These are phyloP conservation scores for Osmerus eperlanus DNA, from an alignment of 2,113 vertebrate genomes.

Conservation along the genomic window DNA sequence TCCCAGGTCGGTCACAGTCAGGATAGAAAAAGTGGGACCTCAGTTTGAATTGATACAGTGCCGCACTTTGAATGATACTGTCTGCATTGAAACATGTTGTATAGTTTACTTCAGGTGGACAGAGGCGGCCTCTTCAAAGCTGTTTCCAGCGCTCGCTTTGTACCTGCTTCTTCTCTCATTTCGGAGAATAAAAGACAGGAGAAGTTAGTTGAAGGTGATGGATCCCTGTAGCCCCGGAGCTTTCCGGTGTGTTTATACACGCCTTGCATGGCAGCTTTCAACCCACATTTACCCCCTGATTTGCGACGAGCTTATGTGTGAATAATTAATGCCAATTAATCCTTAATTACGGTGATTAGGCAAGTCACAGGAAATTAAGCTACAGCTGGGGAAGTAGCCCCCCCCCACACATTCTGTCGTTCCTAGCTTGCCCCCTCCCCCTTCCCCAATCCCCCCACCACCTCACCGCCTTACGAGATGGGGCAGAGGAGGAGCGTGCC, in stretches of 20 bases:
- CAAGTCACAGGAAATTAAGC: slow-evolving; percentile 94
- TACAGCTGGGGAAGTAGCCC: slow-evolving; percentile 83
- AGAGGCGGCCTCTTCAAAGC: background rate
- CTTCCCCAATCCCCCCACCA: background rate
- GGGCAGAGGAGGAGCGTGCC: background rate
- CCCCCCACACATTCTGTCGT: slow-evolving; percentile 74
- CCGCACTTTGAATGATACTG: too few relatives aligned
- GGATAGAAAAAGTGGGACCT: too few relatives aligned
- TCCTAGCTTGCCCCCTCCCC: background rate
- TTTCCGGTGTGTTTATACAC: slow-evolving; percentile 80
- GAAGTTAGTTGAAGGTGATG: slow-evolving; percentile 75
- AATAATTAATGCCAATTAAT: slow-evolving; percentile 97
- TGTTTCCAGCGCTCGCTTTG: background rate
- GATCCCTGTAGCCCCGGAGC: background rate
- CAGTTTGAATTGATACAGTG: too few relatives aligned
- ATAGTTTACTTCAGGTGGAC: background rate
- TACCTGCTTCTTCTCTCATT: background rate
- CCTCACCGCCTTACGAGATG: background rate
- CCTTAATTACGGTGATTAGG: slow-evolving; percentile 96
- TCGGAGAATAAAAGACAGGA: slow-evolving; percentile 38
- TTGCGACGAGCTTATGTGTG: slow-evolving; percentile 94
- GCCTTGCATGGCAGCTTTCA: slow-evolving; percentile 88
- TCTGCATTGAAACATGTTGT: background rate
- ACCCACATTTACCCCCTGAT: slow-evolving; percentile 91
- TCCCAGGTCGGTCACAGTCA: too few relatives aligned